phyloP scores from a whole-genome alignment of 2,113 vertebrate species.

The Osmerus mordax region DNA sequence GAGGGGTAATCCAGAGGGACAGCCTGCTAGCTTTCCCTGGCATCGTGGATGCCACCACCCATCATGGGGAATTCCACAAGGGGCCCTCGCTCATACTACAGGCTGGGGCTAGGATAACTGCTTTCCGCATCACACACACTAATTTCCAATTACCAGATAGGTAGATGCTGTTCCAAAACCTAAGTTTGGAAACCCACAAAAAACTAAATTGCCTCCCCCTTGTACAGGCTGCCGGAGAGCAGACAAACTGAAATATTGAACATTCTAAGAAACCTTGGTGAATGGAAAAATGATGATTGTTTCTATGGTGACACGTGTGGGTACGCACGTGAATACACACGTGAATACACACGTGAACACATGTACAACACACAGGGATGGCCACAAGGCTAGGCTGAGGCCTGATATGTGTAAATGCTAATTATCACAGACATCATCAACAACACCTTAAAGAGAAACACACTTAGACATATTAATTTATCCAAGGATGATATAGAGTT shows the following conservation, averaged over 20 bases:
- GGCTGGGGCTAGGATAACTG: conserved; percentile 25
- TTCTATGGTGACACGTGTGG: too few relatives aligned
- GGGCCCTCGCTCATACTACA: conserved; percentile 8
- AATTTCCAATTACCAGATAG: conserved; percentile 63
- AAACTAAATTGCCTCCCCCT: conserved; percentile 34
- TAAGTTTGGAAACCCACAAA: conserved; percentile 56
- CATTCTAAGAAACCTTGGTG: background rate
- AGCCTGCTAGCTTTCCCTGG: conserved; percentile 20
- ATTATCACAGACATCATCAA: background rate
- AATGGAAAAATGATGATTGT: too few relatives aligned
- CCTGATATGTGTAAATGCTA: too few relatives aligned
- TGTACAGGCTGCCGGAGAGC: conserved; percentile 34
- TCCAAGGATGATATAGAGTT: conserved; percentile 4
- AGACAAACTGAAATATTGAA: conserved; percentile 46
- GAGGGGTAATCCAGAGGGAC: conserved; percentile 42
- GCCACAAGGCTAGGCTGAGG: too few relatives aligned
- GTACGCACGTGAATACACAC: background rate
- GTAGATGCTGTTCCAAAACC: conserved; percentile 33
- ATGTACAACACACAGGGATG: background rate
- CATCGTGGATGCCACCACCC: conserved; percentile 28
- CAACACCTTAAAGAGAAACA: conserved; percentile 22
- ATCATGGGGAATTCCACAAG: conserved; percentile 28
- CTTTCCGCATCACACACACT: conserved; percentile 55
- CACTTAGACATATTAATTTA: conserved; percentile 27
- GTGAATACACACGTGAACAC: background rate